Conservation (phyloP, 1,140 invertebrate genomes). For the Solenopsis fugax region DNA sequence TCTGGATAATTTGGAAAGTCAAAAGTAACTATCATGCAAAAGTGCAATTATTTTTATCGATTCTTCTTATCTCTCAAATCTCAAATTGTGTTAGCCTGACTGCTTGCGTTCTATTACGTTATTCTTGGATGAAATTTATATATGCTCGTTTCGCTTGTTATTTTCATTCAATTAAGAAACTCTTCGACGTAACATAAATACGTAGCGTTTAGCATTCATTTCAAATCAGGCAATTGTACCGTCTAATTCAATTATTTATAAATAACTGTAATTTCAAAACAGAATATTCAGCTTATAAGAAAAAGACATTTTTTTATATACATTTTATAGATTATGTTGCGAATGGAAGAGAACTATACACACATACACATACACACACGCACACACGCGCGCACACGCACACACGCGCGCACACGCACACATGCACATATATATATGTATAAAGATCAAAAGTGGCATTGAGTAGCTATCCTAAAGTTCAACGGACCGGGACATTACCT, state of each 20-base stretch:
- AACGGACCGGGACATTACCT: conserved; percentile 40
- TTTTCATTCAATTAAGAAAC: conserved; percentile 41
- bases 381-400: no score
- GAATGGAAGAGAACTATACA: neutral
- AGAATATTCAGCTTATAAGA: neutral
- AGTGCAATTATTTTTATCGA: conserved; percentile 46
- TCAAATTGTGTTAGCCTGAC: neutral
- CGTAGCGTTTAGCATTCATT: neutral
- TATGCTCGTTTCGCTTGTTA: conserved; percentile 15
- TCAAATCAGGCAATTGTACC: neutral
- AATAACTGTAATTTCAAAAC: neutral
- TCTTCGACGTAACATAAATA: conserved; percentile 13
- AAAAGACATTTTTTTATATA: neutral
- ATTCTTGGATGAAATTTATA: conserved; percentile 24
- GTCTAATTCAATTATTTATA: neutral
- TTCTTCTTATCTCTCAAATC: neutral
- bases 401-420: no score
- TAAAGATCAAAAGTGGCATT: conserved; percentile 31
- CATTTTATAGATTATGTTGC: neutral
- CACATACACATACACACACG: no score
- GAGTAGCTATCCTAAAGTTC: conserved; percentile 50
- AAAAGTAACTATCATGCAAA: conserved; percentile 31
- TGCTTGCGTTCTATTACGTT: conserved; percentile 18
- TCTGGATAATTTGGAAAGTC: conserved; percentile 35
- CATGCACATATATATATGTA: neutral